Conservation (phyloP, 2,888 invertebrate species). For the Ceramica pisi region DNA sequence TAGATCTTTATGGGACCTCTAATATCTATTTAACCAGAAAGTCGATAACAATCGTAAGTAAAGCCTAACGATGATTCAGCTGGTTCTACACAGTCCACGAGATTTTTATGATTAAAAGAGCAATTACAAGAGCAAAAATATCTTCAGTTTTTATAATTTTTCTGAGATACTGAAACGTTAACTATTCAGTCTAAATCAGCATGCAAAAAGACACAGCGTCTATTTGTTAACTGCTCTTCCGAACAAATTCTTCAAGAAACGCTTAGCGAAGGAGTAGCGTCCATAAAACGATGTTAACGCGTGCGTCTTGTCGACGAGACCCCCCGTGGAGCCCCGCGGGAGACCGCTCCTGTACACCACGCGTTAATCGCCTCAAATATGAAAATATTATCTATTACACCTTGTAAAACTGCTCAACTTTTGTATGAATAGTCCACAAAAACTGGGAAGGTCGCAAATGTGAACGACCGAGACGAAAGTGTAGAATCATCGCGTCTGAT, state of each 20-base stretch:
- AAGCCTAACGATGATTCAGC: background rate
- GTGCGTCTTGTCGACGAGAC: slow-evolving; percentile 67
- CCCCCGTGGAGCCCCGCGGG: slow-evolving; percentile 84
- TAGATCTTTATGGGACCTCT: no score
- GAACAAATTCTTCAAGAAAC: slow-evolving; percentile 45
- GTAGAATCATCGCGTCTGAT: slow-evolving; percentile 69
- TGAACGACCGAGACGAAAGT: slow-evolving; percentile 68
- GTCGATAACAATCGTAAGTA: background rate
- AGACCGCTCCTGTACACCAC: slow-evolving; percentile 81
- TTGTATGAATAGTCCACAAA: slow-evolving; percentile 53
- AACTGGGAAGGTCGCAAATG: slow-evolving; percentile 62
- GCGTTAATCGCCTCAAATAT: slow-evolving; percentile 82
- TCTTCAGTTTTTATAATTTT: background rate
- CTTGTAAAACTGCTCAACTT: slow-evolving; percentile 71
- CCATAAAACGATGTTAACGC: slow-evolving; percentile 75
- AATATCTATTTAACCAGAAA: no score
- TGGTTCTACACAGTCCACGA: background rate
- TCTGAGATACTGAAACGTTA: background rate
- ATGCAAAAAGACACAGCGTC: background rate
- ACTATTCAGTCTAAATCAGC: background rate
- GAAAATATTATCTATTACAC: slow-evolving; percentile 80
- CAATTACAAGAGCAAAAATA: background rate
- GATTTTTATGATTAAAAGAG: background rate
- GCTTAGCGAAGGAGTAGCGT: slow-evolving; percentile 62
- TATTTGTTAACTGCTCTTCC: slow-evolving; percentile 19